A percentile compares a stretch with the other conserved stretches of the same genome.
phyloP scores from a whole-genome alignment of 2,797 vertebrate species.

The Siniperca obscura region DNA sequence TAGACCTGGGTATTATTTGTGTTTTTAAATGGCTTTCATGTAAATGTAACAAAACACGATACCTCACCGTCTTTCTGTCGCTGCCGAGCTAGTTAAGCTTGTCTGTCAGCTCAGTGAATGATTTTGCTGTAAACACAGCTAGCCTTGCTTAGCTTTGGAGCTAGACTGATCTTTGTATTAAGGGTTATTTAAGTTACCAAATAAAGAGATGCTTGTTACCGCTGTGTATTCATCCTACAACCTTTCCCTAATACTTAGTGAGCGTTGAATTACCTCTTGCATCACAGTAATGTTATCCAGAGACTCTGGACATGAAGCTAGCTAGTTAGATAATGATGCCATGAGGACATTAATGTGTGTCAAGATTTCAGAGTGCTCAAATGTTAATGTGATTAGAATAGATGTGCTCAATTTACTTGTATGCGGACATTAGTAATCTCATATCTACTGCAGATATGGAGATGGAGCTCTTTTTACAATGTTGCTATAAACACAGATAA shows the following conservation, averaged over 20 bases:
- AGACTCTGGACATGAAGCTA: not conserved
- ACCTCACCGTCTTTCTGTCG: not conserved
- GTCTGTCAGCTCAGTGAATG: not conserved
- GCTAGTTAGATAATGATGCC: not conserved
- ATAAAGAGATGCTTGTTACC: not conserved
- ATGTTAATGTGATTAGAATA: not conserved
- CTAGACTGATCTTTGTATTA: not conserved
- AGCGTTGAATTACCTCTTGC: not conserved
- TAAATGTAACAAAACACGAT: not conserved
- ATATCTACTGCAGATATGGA: not conserved
- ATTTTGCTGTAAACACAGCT: constrained; percentile 21
- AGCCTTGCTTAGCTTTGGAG: not conserved
- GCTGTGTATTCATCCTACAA: not conserved
- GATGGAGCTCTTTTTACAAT: not conserved
- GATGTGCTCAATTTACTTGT: not conserved
- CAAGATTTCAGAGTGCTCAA: not conserved
- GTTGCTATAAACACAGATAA: too few relatives aligned
- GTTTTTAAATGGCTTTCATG: rapidly evolving
- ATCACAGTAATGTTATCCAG: not conserved
- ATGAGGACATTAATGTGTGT: not conserved
- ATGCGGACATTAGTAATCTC: not conserved
- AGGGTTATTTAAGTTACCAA: not conserved
- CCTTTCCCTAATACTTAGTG: rapidly evolving
- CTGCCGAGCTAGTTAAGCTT: not conserved
- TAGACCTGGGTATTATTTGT: not conserved